These are phyloP conservation scores for Leptoclinus maculatus DNA, from an alignment of 2,797 vertebrate species.

Conservation along the genomic window DNA sequence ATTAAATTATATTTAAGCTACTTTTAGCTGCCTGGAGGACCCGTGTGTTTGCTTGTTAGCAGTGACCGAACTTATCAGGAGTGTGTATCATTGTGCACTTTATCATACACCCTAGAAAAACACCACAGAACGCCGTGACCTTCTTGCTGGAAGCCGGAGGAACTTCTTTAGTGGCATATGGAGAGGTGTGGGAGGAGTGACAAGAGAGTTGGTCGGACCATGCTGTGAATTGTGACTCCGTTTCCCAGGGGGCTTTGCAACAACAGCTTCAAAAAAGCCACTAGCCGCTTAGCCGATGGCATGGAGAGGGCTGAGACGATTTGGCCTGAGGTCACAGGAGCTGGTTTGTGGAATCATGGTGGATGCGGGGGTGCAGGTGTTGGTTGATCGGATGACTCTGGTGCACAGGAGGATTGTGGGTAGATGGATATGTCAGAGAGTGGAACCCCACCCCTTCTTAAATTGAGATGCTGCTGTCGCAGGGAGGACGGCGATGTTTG, in stretches of 20 bases:
- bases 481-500: constrained; percentile 57
- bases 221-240: constrained; percentile 81
- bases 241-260: constrained; percentile 74
- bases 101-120: background rate
- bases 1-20: background rate
- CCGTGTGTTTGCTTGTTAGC: constrained; percentile 7
- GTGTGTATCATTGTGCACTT: constrained; percentile 7
- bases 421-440: constrained; percentile 82
- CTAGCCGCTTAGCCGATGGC: constrained; percentile 74
- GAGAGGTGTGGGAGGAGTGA: constrained; percentile 78
- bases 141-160: constrained; percentile 77
- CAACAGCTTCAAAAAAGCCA: constrained; percentile 72
- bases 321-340: constrained; percentile 73
- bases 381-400: constrained; percentile 83
- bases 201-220: constrained; percentile 76
- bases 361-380: constrained; percentile 82
- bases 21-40: constrained; percentile 30
- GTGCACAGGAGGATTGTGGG: constrained; percentile 84
- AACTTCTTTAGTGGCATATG: constrained; percentile 85
- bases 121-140: constrained; percentile 42
- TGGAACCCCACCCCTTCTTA: constrained; percentile 67
- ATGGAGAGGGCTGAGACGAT: constrained; percentile 71
- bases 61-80: background rate
- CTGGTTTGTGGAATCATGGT: constrained; percentile 82
- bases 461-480: constrained; percentile 54